Evolutionary conservation across 2,113 vertebrate genomes (phyloP).

Genomic region (Malurus alboscapulatus): DNA sequence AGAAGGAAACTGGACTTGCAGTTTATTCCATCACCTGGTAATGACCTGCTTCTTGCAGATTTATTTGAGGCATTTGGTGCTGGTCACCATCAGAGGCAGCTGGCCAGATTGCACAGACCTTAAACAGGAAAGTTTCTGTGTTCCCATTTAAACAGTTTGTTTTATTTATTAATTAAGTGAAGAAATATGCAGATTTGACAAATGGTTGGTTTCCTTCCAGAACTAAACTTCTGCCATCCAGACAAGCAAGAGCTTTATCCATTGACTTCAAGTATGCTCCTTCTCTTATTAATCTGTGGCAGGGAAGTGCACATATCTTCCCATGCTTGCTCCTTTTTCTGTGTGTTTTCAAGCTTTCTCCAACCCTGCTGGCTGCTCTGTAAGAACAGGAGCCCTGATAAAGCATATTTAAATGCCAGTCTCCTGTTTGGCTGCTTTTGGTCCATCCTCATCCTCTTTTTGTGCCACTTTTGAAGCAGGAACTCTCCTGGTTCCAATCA

Average conservation of each 20-base stretch:
- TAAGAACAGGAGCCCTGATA: not conserved
- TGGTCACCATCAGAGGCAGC: not conserved
- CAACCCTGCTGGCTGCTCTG: not conserved
- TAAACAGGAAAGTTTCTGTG: not conserved
- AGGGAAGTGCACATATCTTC: not conserved
- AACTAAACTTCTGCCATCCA: not conserved
- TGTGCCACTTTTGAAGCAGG: not conserved
- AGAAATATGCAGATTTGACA: conserved; percentile 1
- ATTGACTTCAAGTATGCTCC: not conserved
- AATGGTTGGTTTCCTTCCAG: not conserved
- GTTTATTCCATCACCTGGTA: not conserved
- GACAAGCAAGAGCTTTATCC: not conserved
- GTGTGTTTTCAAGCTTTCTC: not conserved
- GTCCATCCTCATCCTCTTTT: not conserved
- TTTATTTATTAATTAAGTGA: not conserved
- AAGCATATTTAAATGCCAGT: not conserved
- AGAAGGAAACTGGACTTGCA: not conserved
- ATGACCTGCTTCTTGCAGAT: not conserved
- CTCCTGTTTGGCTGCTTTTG: not conserved
- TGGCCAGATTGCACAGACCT: not conserved
- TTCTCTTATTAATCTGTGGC: not conserved
- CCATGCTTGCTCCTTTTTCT: not conserved
- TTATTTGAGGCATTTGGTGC: not conserved
- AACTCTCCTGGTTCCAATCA: not conserved
- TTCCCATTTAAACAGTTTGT: not conserved